Evolutionary conservation across 2,797 vertebrate species (phyloP), one percentile per base, ranked within the genome.

Genomic region (Enteromius argenteus): DNA sequence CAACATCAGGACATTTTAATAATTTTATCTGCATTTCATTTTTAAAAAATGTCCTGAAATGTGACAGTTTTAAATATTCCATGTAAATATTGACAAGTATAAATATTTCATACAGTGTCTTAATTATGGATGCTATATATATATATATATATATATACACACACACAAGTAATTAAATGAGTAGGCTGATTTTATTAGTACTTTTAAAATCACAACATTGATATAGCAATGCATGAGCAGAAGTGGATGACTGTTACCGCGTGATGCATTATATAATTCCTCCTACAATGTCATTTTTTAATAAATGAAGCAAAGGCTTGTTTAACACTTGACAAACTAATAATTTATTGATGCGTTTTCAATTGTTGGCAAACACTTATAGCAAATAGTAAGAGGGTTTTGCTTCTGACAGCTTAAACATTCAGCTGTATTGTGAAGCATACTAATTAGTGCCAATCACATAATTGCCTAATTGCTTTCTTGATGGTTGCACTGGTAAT

Each of bases 391-490:
- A 56, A 66, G 9, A 32, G 49, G 62, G 39, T 73, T 79, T 39
- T 30, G 49, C 76, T 30, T 83, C 53, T 68, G 80, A 81, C 60
- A 60, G 62, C 32, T 72, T 71, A 83, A 86, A 86, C 81, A 74
- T 84, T 30, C 39, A 56, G 69, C 66, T 79, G 66, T 56, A 81
- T 82, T 62, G 53, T 49, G 15, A 49, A 51, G 74, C 46, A 76
- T 42, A 67, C 85, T 87, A 79, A 75, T 89, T 87, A 87, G 51
- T 27, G 80, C 79, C 88, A 86, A 67, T 89, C 86, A 86, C n/a
- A 74, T 83, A 85, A 85, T 79, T 84, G 76, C 76, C 64, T 87
- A 86, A 89, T 89, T 87, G 79, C 75, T 81, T 87, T 80, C 76
- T 56, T 85, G 75, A 83, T 46, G 42, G 11, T 46, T 62, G 46